Evolutionary conservation across 2,797 vertebrate species (phyloP).

Genomic region (Yasuhikotakia modesta): DNA sequence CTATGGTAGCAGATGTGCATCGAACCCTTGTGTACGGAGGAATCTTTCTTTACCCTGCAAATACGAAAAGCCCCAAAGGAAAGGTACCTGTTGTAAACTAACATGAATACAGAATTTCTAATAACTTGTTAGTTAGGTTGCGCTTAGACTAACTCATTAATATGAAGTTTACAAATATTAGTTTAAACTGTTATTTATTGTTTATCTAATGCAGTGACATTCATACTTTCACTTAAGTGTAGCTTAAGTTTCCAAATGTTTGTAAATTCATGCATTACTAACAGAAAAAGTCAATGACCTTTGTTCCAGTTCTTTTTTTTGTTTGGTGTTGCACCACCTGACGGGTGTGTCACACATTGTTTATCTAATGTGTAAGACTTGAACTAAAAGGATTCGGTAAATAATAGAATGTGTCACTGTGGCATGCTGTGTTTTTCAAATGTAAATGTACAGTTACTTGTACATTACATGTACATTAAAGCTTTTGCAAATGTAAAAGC

Average conservation of each 20-base stretch:
- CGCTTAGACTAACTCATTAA: too few species aligned
- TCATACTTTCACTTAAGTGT: background rate
- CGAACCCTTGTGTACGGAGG: constrained; percentile 95
- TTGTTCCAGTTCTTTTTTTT: constrained; percentile 13
- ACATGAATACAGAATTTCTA: too few species aligned
- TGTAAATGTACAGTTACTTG: too few species aligned
- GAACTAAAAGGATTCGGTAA: background rate
- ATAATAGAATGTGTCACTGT: background rate
- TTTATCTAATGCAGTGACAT: background rate
- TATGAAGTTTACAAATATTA: too few species aligned
- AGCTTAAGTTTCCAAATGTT: background rate
- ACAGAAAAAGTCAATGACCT: constrained; percentile 10
- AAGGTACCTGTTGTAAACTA: constrained; percentile 78
- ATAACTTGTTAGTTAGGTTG: too few species aligned
- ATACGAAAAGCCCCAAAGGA: constrained; percentile 91
- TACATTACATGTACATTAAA: too few species aligned
- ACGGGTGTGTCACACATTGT: constrained; percentile 6
- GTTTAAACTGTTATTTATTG: background rate
- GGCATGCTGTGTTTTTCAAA: background rate
- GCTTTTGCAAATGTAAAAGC: too few species aligned
- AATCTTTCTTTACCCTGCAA: constrained; percentile 95
- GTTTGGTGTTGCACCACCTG: background rate
- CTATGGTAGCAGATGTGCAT: constrained; percentile 97
- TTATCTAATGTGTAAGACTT: background rate
- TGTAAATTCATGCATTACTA: background rate